These are phyloP conservation scores for Leucoraja ocellata DNA, from an alignment of 2,797 vertebrate species.

Conservation along the genomic window DNA sequence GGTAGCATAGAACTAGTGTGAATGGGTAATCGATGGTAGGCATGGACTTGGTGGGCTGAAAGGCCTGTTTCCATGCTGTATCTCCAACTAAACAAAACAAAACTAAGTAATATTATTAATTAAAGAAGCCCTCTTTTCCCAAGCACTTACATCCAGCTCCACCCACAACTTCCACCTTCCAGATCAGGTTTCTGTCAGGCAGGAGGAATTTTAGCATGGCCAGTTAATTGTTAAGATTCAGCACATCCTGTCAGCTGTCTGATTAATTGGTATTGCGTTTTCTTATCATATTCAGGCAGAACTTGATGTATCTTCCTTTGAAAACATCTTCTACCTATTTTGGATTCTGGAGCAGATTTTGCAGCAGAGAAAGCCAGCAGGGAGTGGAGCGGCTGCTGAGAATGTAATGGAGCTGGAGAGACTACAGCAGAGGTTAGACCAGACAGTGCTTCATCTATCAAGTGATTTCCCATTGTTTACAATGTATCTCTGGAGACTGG, in stretches of 20 bases:
- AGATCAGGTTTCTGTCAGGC: not conserved
- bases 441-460: slow-evolving; percentile 62
- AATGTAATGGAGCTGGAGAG: slow-evolving; percentile 50
- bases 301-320: slow-evolving; percentile 62
- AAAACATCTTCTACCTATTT: slow-evolving; percentile 71
- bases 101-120: no score
- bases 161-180: not conserved
- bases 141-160: no score
- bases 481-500: slow-evolving; percentile 74
- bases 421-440: slow-evolving; percentile 62
- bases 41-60: no score
- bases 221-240: not conserved
- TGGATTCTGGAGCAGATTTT: slow-evolving; percentile 72
- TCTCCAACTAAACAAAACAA: no score
- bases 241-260: slow-evolving; percentile 6
- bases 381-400: slow-evolving; percentile 43
- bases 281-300: slow-evolving; percentile 49
- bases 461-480: slow-evolving; percentile 78
- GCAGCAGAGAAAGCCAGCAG: slow-evolving; percentile 40
- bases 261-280: slow-evolving; percentile 42
- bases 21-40: no score
- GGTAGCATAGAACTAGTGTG: no score
- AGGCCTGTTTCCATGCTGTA: no score
- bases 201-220: not conserved
- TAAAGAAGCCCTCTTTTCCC: not conserved